phyloP scores from a whole-genome alignment of 2,888 invertebrate genomes.

The Cyclophora punctaria region DNA sequence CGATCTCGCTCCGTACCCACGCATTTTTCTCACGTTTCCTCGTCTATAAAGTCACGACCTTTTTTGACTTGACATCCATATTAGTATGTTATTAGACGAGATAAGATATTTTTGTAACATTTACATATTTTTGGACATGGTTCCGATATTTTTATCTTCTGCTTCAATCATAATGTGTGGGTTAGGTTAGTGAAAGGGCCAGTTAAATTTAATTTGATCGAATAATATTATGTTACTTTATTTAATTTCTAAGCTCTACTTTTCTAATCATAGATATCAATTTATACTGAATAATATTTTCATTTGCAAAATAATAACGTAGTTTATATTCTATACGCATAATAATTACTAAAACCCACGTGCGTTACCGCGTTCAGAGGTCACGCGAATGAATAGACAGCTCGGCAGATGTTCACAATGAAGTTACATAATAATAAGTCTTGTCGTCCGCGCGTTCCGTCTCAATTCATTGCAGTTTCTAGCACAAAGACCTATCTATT shows the following conservation, averaged over 20 bases:
- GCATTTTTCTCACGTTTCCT: constrained; percentile 53
- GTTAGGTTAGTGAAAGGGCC: too few species aligned
- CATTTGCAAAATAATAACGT: too few species aligned
- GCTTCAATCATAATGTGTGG: too few species aligned
- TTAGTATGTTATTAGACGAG: constrained; percentile 13
- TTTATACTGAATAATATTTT: too few species aligned
- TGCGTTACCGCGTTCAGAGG: constrained; percentile 45
- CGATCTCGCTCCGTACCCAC: constrained; percentile 28
- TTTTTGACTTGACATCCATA: constrained; percentile 13
- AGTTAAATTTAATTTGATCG: too few species aligned
- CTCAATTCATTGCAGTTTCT: constrained; percentile 4
- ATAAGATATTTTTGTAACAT: constrained; percentile 19
- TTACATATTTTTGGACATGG: too few species aligned
- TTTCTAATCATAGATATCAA: too few species aligned
- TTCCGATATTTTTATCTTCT: too few species aligned
- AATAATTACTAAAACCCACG: constrained; percentile 45
- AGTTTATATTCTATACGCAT: constrained; percentile 26
- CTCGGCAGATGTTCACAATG: constrained; percentile 58
- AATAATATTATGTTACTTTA: too few species aligned
- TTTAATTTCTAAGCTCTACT: too few species aligned
- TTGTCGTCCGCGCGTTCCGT: constrained; percentile 12
- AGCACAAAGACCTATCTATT: background rate
- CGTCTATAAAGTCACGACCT: constrained; percentile 38
- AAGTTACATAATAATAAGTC: constrained; percentile 35
- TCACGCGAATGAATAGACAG: constrained; percentile 49